Percentiles rank a stretch among this genome's conserved stretches.
These are phyloP conservation scores for Leptatherina wallacei DNA, from an alignment of 2,797 vertebrate species.

Conservation along the genomic window DNA sequence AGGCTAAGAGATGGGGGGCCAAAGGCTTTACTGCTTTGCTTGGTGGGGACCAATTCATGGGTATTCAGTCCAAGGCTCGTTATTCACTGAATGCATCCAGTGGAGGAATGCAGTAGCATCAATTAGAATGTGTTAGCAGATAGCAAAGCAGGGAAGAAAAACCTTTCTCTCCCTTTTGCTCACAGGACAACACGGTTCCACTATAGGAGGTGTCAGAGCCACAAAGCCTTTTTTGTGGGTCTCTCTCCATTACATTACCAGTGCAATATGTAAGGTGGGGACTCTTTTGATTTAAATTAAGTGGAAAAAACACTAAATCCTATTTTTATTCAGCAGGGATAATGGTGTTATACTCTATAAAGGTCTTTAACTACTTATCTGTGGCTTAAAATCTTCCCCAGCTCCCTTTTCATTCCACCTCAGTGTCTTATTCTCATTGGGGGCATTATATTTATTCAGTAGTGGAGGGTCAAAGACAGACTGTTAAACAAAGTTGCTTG, in stretches of 20 bases:
- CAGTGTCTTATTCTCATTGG: constrained; percentile 82
- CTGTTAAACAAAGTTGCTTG: constrained; percentile 87
- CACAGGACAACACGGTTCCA: constrained; percentile 89
- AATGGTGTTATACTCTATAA: constrained; percentile 91
- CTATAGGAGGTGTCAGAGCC: constrained; percentile 96
- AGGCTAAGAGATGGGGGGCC: constrained; percentile 79
- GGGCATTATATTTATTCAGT: constrained; percentile 87
- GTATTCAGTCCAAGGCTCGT: constrained; percentile 94
- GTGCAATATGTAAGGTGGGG: constrained; percentile 99
- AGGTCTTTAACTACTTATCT: constrained; percentile 90
- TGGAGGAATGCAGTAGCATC: constrained; percentile 97
- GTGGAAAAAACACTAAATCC: constrained; percentile 99
- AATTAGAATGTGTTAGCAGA: constrained; percentile 99
- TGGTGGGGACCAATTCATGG: constrained; percentile 96
- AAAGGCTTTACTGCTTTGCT: constrained; percentile 97
- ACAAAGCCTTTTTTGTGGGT: constrained; percentile 97
- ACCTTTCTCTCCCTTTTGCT: constrained; percentile 90
- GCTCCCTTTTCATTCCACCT: constrained; percentile 78
- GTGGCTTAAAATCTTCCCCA: constrained; percentile 87
- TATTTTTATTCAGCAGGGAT: constrained; percentile 95
- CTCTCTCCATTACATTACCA: constrained; percentile 94
- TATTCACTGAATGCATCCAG: constrained; percentile 97
- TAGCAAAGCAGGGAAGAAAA: constrained; percentile 94
- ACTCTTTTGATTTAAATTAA: constrained; percentile 99
- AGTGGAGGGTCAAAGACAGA: constrained; percentile 84